Conservation (phyloP, 1,140 invertebrate genomes). For the Steinernema feltiae region DNA sequence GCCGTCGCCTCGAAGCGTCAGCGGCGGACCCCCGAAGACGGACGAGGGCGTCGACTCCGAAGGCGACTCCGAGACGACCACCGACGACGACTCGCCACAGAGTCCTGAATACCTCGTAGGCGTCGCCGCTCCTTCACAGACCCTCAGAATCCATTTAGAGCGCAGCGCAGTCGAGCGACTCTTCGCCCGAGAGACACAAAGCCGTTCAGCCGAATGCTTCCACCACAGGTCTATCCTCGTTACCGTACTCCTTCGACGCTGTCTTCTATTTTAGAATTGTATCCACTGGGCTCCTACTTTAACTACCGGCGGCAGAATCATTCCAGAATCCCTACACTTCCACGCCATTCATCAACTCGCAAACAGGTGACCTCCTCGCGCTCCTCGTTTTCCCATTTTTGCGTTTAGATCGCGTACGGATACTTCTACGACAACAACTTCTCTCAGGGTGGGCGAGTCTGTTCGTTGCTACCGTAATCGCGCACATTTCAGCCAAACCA, state of each 20-base stretch:
- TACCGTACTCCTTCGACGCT: not conserved
- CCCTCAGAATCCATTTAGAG: not conserved
- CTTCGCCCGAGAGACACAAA: not conserved
- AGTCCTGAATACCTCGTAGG: not conserved
- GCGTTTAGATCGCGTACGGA: not conserved
- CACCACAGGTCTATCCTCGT: not conserved
- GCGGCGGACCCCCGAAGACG: not conserved
- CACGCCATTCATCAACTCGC: not conserved
- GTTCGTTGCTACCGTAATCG: not conserved
- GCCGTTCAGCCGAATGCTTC: not conserved
- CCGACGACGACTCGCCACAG: not conserved
- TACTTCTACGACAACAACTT: constrained; percentile 12
- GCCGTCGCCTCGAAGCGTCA: not conserved
- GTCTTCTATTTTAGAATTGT: not conserved
- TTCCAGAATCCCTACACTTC: not conserved
- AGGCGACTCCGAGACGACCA: not conserved
- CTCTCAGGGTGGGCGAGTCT: not conserved
- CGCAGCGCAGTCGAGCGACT: not conserved
- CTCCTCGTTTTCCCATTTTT: not conserved
- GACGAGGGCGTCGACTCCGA: constrained; percentile 3
- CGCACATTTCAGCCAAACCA: not conserved
- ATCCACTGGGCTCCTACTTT: not conserved
- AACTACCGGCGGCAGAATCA: not conserved
- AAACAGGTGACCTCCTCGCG: not conserved
- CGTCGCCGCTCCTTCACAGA: not conserved